Conservation (phyloP, 2,888 invertebrate genomes). For the Drosophila macrothrix region DNA sequence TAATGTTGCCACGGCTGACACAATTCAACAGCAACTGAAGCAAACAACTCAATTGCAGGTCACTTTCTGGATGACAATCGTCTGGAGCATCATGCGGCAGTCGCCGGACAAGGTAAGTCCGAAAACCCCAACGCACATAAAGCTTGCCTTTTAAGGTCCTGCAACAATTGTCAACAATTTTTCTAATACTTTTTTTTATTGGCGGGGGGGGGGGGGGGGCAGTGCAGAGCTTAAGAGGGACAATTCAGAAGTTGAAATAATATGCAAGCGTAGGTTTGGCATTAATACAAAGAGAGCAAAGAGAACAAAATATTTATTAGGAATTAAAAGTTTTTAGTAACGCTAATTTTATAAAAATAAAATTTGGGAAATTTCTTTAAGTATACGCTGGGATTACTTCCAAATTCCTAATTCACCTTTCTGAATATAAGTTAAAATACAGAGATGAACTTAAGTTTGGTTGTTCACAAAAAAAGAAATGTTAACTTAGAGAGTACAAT, state of each 20-base stretch:
- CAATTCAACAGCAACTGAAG: constrained; percentile 61
- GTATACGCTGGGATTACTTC: not conserved
- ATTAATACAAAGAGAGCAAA: too few species aligned
- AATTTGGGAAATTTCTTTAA: not conserved
- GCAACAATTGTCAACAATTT: constrained; percentile 73
- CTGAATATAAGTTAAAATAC: not conserved
- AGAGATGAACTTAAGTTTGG: not conserved
- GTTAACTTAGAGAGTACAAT: not conserved
- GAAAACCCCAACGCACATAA: constrained; percentile 21
- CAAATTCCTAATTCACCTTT: not conserved
- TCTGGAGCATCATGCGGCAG: constrained; percentile 84
- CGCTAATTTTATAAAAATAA: not conserved
- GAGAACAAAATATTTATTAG: too few species aligned
- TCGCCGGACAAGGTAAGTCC: constrained; percentile 82
- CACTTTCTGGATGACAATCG: constrained; percentile 85
- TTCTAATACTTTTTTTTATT: constrained; percentile 22
- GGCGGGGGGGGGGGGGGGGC: too few species aligned
- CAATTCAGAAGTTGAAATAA: not conserved
- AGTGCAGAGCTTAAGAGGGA: not conserved
- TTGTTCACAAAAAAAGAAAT: not conserved
- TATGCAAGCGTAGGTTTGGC: not conserved
- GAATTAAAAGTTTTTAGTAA: not conserved
- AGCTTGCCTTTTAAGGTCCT: constrained; percentile 67
- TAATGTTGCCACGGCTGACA: constrained; percentile 76
- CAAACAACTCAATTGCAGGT: constrained; percentile 83